These are phyloP conservation scores for Disparrhopalites patrizii DNA, from an alignment of 2,888 invertebrate genomes.

Conservation along the genomic window DNA sequence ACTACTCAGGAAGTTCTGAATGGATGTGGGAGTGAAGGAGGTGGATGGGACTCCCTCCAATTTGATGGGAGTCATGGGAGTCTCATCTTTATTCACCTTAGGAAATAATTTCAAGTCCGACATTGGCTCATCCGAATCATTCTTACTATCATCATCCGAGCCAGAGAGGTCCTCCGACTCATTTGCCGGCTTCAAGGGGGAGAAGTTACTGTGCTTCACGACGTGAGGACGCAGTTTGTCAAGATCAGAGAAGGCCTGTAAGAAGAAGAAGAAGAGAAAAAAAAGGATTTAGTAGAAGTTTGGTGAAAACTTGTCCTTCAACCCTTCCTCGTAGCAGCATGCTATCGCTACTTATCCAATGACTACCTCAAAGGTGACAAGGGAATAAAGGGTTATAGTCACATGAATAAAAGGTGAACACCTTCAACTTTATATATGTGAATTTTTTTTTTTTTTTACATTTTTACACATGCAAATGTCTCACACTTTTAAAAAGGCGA, in stretches of 20 bases:
- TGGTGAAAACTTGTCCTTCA: no score
- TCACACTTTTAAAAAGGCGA: background rate
- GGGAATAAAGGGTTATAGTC: no score
- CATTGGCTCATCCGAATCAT: slow-evolving; percentile 18
- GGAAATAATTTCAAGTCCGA: slow-evolving; percentile 21
- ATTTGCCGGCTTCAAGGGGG: slow-evolving; percentile 41
- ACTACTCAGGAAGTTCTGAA: slow-evolving; percentile 44
- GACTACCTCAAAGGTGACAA: no score
- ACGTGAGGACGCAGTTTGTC: slow-evolving; percentile 66
- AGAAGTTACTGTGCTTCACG: slow-evolving; percentile 62
- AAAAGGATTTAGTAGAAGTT: no score
- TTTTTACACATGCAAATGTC: background rate
- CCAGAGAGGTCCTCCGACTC: slow-evolving; percentile 42
- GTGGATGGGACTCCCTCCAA: slow-evolving; percentile 24
- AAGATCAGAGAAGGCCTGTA: slow-evolving; percentile 66
- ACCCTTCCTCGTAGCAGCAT: no score
- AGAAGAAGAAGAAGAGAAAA: slow-evolving; percentile 13
- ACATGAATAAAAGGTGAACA: no score
- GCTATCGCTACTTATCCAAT: no score
- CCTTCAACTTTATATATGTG: no score
- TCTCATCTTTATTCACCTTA: slow-evolving; percentile 13
- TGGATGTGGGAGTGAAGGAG: slow-evolving; percentile 41
- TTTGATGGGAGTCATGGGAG: slow-evolving; percentile 4
- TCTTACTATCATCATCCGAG: slow-evolving; percentile 33
- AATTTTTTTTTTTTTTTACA: background rate